A percentile compares a stretch with the other conserved stretches of the same genome.
These are phyloP conservation scores for Stomatorhinus walkeri DNA, from an alignment of 2,797 vertebrate genomes.

Conservation along the genomic window DNA sequence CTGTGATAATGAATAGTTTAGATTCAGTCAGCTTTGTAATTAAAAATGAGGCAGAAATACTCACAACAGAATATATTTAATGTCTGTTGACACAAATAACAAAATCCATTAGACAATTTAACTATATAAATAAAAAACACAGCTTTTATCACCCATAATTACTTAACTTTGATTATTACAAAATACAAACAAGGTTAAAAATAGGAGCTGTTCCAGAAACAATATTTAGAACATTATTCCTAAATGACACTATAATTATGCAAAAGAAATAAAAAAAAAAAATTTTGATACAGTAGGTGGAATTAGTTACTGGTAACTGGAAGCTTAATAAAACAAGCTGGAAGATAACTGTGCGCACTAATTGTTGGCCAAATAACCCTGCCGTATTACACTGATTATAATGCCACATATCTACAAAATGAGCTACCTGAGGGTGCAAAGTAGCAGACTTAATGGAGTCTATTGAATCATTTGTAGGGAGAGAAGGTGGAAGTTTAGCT, in stretches of 20 bases:
- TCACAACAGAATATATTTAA: conserved; percentile 1
- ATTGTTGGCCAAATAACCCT: not conserved
- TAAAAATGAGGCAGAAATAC: not conserved
- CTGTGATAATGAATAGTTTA: not conserved
- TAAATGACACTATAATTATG: not conserved
- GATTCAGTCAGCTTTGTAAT: not conserved
- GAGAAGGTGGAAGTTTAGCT: not conserved
- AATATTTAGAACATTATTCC: not conserved
- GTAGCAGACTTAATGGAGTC: not conserved
- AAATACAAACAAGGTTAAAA: not conserved
- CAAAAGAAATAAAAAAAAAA: not conserved
- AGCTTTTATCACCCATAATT: not conserved
- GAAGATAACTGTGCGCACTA: not conserved
- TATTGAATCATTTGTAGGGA: not conserved
- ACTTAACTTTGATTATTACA: not conserved
- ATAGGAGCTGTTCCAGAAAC: not conserved
- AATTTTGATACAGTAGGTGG: not conserved
- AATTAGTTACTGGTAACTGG: not conserved
- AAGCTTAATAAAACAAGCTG: not conserved
- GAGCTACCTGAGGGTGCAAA: not conserved
- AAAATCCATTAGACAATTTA: not conserved
- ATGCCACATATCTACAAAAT: not conserved
- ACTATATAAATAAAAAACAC: not conserved
- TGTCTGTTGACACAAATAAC: not conserved
- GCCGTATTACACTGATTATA: not conserved